phyloP scores from a whole-genome alignment of 1,140 invertebrate genomes.

The Drosophila sulfurigaster region DNA sequence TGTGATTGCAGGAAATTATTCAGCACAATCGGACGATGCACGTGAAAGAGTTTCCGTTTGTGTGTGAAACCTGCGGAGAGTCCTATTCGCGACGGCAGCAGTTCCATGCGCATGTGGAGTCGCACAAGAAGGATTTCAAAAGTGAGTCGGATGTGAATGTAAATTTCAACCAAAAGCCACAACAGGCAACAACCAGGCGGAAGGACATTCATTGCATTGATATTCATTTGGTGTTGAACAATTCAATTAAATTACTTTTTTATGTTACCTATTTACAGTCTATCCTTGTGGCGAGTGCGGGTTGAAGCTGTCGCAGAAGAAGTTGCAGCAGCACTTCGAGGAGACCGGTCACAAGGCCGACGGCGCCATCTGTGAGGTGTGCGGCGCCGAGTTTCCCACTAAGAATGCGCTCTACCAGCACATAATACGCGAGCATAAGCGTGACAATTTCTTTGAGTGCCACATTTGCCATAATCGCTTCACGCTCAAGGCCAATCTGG shows the following conservation, averaged over 20 bases:
- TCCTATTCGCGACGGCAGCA: constrained; percentile 83
- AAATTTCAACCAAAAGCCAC: constrained; percentile 70
- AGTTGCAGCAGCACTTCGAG: constrained; percentile 81
- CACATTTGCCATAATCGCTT: constrained; percentile 85
- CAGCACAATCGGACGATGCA: constrained; percentile 82
- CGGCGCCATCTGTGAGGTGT: constrained; percentile 83
- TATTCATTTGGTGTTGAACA: background rate
- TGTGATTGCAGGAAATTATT: constrained; percentile 71
- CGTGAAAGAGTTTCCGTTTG: constrained; percentile 83
- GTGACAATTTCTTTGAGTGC: constrained; percentile 84
- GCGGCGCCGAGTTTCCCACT: constrained; percentile 76
- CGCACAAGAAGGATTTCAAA: constrained; percentile 84
- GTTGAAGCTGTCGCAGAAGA: constrained; percentile 77
- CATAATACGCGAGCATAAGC: constrained; percentile 80
- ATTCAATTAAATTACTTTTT: no score
- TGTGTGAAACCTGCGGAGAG: constrained; percentile 84
- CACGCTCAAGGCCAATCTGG: constrained; percentile 81
- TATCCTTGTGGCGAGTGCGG: constrained; percentile 83
- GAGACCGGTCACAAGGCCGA: constrained; percentile 82
- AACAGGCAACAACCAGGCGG: background rate
- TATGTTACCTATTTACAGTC: constrained; percentile 37
- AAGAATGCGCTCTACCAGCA: constrained; percentile 82
- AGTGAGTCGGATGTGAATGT: constrained; percentile 82
- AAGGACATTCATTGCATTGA: background rate
- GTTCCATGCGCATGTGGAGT: constrained; percentile 83